Conservation (phyloP, 2,113 vertebrate genomes). For the Erythrocercus mccallii region DNA sequence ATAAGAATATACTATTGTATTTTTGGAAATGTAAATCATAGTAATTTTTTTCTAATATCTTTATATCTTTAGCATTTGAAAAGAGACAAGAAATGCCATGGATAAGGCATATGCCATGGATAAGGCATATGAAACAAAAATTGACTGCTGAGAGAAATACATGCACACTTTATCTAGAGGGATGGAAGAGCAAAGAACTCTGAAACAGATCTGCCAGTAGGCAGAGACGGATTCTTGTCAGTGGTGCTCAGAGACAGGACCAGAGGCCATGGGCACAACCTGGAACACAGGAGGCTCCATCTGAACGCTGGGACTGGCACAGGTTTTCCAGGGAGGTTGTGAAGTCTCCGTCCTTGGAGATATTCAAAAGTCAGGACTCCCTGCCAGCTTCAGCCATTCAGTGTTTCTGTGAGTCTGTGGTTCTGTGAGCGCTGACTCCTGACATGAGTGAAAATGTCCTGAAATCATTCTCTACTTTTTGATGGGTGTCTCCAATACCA, state of each 20-base stretch:
- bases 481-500: accelerated
- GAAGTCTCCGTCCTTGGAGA: background rate
- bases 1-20: background rate
- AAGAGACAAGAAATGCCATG: background rate
- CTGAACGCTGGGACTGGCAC: background rate
- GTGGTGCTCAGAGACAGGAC: background rate
- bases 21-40: background rate
- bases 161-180: background rate
- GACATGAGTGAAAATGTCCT: background rate
- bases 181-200: background rate
- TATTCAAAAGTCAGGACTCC: background rate
- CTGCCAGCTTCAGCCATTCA: background rate
- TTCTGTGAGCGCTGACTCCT: background rate
- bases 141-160: background rate
- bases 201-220: background rate
- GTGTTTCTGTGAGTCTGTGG: background rate
- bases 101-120: background rate
- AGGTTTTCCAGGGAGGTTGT: background rate
- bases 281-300: background rate
- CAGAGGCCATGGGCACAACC: background rate
- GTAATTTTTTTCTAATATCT: background rate
- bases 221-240: background rate
- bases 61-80: background rate
- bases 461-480: background rate
- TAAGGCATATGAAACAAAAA: background rate